A percentile compares a stretch with the other conserved stretches of the same genome.
Conservation (phyloP, 1,140 invertebrate species). For the Bombus soroeensis region DNA sequence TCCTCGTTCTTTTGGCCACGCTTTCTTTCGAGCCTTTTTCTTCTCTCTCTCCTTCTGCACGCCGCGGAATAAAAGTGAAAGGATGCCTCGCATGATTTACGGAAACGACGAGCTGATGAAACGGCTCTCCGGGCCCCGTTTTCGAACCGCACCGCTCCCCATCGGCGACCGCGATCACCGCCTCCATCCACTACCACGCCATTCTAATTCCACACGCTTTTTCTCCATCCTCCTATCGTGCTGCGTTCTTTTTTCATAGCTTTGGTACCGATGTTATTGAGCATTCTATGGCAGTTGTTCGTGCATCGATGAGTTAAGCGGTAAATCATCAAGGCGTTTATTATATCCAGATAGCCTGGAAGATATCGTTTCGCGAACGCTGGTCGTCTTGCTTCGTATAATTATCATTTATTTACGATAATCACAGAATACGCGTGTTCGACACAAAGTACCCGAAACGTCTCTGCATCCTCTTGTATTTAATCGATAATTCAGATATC, state of each 20-base stretch:
- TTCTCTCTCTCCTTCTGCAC: background rate
- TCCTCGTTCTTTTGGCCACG: background rate
- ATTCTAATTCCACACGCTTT: constrained; percentile 1
- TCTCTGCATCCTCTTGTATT: no score
- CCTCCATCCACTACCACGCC: background rate
- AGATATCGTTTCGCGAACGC: no score
- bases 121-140: constrained; percentile 1
- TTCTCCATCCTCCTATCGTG: background rate
- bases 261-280: background rate
- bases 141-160: background rate
- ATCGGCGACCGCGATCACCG: background rate
- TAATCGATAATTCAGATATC: no score
- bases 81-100: constrained; percentile 45
- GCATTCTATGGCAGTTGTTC: no score
- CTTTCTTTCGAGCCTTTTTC: constrained; percentile 28
- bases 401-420: no score
- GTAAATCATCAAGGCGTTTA: background rate
- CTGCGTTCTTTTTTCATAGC: background rate
- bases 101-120: constrained; percentile 43
- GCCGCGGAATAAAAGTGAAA: constrained; percentile 40
- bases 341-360: no score
- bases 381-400: no score
- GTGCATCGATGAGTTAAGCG: background rate
- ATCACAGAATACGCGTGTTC: no score
- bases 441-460: no score